phyloP scores from a whole-genome alignment of 1,140 invertebrate species.

The Trichogramma pretiosum region DNA sequence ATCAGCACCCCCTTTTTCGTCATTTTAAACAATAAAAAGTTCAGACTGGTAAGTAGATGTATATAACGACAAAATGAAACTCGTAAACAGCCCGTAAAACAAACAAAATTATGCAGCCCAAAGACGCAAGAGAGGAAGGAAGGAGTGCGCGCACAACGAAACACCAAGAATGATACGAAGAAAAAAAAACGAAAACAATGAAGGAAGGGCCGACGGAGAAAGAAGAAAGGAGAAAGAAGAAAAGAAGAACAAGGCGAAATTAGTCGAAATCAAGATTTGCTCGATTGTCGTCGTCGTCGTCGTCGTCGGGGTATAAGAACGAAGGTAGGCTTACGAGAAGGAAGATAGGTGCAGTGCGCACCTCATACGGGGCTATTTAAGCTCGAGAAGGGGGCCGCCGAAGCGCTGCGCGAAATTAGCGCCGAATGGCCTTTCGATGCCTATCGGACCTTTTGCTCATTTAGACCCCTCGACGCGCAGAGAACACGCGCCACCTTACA shows the following conservation, averaged over 20 bases:
- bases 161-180: background rate
- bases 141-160: background rate
- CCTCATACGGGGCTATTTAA: too few relatives aligned
- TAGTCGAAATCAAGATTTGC: constrained; percentile 5
- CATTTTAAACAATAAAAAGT: too few relatives aligned
- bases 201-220: background rate
- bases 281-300: background rate
- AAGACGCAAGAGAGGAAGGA: background rate
- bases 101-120: constrained; percentile 7
- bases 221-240: background rate
- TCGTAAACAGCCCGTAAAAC: background rate
- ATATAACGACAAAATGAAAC: too few relatives aligned
- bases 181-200: constrained; percentile 2
- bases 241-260: background rate
- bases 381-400: too few relatives aligned
- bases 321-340: too few relatives aligned
- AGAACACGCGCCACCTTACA: background rate
- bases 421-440: constrained; percentile 8
- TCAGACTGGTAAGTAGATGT: too few relatives aligned
- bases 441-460: constrained; percentile 10
- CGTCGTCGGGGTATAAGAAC: too few relatives aligned
- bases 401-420: constrained; percentile 6
- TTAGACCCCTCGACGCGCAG: constrained; percentile 5
- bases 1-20: too few relatives aligned
- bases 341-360: too few relatives aligned